Evolutionary conservation across 2,113 vertebrate species (phyloP).

Genomic region (Python bivittatus): DNA sequence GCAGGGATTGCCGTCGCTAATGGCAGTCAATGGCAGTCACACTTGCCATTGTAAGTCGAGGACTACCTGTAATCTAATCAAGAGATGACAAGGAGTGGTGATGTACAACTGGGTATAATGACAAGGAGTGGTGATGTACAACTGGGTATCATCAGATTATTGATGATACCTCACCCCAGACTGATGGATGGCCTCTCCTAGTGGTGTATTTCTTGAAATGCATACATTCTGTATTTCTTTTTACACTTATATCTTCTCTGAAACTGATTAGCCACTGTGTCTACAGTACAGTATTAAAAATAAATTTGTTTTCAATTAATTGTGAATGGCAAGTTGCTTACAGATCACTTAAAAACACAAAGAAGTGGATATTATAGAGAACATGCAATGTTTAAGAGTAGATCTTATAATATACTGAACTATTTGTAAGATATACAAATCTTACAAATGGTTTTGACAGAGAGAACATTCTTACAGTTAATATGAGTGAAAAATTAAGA

Average conservation of each 20-base stretch:
- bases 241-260: slow-evolving; percentile 13
- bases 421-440: neutral
- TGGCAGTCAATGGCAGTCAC: fast-evolving
- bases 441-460: no score
- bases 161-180: neutral
- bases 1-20: neutral
- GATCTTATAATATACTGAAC: neutral
- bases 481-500: neutral
- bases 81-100: neutral
- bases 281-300: neutral
- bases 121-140: neutral
- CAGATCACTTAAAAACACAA: neutral
- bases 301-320: neutral
- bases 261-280: neutral
- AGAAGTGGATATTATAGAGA: neutral
- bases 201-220: neutral
- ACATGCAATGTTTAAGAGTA: neutral
- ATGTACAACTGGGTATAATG: neutral
- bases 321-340: neutral
- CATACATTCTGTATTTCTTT: neutral
- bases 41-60: neutral
- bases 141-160: neutral
- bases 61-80: neutral
- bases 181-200: neutral
- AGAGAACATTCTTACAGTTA: neutral